These are phyloP conservation scores for Cryptus armator DNA, from an alignment of 2,888 invertebrate genomes.

Conservation along the genomic window DNA sequence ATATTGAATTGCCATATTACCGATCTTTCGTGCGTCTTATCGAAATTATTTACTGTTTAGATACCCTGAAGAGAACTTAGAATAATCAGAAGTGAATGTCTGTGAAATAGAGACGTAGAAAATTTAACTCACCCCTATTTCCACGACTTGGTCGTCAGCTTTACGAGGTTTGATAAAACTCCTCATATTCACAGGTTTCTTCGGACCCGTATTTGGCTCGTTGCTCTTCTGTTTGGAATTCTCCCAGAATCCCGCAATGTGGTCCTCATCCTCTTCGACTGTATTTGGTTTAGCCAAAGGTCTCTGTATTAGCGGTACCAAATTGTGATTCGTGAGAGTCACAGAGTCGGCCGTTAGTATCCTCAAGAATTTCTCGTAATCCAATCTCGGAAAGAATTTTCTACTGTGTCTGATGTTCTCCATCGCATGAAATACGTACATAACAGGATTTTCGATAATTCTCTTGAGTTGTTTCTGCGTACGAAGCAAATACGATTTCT, in stretches of 20 bases:
- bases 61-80: too few species aligned
- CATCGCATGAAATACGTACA: conserved; percentile 90
- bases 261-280: conserved; percentile 59
- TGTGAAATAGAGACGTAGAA: neutral
- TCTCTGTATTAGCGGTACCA: conserved; percentile 33
- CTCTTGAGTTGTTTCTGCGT: conserved; percentile 90
- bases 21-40: too few species aligned
- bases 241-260: conserved; percentile 75
- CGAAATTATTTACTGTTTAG: too few species aligned
- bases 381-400: conserved; percentile 89
- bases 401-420: conserved; percentile 89
- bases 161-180: conserved; percentile 77
- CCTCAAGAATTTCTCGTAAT: conserved; percentile 87
- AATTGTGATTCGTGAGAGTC: conserved; percentile 76
- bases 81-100: neutral
- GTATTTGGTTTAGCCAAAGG: neutral
- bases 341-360: conserved; percentile 87
- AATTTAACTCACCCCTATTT: conserved; percentile 78
- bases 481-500: conserved; percentile 87
- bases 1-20: too few species aligned
- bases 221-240: conserved; percentile 69
- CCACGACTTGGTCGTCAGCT: conserved; percentile 79
- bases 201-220: conserved; percentile 47
- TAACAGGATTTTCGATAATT: conserved; percentile 90
- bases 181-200: conserved; percentile 71